These are phyloP conservation scores for Brassicogethes aeneus DNA, from an alignment of 2,888 invertebrate species.

Conservation along the genomic window DNA sequence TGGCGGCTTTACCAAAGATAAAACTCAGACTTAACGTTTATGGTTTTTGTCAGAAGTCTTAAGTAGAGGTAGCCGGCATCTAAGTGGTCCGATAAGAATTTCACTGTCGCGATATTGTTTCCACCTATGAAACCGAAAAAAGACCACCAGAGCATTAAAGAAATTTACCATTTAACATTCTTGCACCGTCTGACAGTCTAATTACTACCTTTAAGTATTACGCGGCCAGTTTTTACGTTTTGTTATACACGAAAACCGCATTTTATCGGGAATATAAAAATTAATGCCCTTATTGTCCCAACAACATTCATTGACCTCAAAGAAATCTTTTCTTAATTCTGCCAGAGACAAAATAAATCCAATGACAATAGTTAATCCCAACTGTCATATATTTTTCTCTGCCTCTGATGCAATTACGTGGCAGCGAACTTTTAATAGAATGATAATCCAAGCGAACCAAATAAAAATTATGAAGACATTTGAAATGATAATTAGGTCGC, in stretches of 20 bases:
- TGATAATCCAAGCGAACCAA: slow-evolving; percentile 20
- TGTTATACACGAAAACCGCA: too few relatives aligned
- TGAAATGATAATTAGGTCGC: slow-evolving; percentile 16
- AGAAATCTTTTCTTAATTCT: too few relatives aligned
- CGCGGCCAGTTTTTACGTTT: too few relatives aligned
- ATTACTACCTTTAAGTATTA: too few relatives aligned
- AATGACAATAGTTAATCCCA: slow-evolving; percentile 15
- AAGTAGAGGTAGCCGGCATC: slow-evolving; percentile 22
- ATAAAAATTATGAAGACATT: slow-evolving; percentile 19
- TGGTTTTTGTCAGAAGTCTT: slow-evolving; percentile 31
- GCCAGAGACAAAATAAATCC: slow-evolving; percentile 14
- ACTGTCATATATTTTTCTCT: slow-evolving; percentile 16
- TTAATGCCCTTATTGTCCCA: too few relatives aligned
- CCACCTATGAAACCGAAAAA: not conserved
- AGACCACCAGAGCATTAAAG: not conserved
- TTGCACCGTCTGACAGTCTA: too few relatives aligned
- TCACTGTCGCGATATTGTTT: not conserved
- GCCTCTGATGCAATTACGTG: slow-evolving; percentile 15
- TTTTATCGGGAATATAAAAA: too few relatives aligned
- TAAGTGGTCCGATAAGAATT: not conserved
- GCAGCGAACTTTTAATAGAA: slow-evolving; percentile 21
- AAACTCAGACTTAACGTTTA: slow-evolving; percentile 22
- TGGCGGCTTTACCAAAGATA: slow-evolving; percentile 29
- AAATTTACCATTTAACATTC: not conserved
- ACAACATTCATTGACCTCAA: too few relatives aligned